A percentile compares a stretch with the other conserved stretches of the same genome.
Conservation (phyloP, 2,113 vertebrate species). For the Siniperca knerii region DNA sequence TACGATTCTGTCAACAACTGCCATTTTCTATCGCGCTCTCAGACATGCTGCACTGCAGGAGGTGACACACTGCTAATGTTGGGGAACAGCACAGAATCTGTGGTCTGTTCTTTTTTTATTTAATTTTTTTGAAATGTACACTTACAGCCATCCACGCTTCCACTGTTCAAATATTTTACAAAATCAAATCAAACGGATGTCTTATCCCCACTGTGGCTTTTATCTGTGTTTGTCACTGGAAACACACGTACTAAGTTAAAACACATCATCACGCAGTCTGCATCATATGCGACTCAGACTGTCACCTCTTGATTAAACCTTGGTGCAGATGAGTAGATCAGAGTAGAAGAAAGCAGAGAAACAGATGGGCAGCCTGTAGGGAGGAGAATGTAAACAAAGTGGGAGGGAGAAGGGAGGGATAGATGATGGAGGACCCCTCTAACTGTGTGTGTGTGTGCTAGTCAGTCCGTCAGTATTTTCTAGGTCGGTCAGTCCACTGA, state of each 20-base stretch:
- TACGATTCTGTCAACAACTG: slow-evolving; percentile 42
- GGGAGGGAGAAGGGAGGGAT: slow-evolving; percentile 43
- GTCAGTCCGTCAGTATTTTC: slow-evolving; percentile 61
- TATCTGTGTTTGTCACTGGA: background rate
- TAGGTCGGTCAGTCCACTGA: slow-evolving; percentile 65
- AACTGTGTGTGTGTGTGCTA: slow-evolving; percentile 14
- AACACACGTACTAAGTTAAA: background rate
- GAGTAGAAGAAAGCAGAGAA: slow-evolving; percentile 29
- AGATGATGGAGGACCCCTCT: slow-evolving; percentile 41
- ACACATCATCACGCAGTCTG: background rate
- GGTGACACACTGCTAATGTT: background rate
- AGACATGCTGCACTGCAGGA: slow-evolving; percentile 1
- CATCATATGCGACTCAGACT: background rate
- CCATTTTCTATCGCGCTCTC: slow-evolving; percentile 43
- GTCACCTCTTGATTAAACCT: slow-evolving; percentile 33
- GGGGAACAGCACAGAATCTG: background rate
- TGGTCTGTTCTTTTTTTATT: background rate
- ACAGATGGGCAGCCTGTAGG: slow-evolving; percentile 69
- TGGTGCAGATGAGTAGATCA: slow-evolving; percentile 25
- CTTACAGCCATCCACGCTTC: background rate
- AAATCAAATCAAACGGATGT: background rate
- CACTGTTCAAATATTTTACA: background rate
- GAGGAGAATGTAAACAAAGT: slow-evolving; percentile 68
- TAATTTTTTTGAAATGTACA: background rate
- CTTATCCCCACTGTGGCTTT: background rate